Evolutionary conservation across 2,888 invertebrate genomes (phyloP), one percentile per base, ranked within the genome.

Genomic region (Lithophane leautieri): DNA sequence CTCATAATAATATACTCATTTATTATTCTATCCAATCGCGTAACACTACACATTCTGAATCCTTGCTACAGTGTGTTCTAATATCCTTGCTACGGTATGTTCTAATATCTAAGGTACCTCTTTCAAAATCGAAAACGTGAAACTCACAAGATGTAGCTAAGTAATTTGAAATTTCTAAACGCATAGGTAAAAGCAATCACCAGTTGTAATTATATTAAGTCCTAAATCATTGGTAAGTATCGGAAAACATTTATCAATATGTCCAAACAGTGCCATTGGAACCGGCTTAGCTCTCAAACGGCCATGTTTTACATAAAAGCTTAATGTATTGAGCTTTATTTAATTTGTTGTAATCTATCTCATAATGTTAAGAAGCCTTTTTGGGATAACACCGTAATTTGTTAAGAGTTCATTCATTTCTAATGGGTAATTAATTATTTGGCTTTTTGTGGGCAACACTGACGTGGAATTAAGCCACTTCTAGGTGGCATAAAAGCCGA

Each of bases 291-390:
- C 86, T 84, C 84, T 78, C 76, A 79, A 89, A 82, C 82, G 52
- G n/a, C 22, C 42, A 86, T 91, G 91, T 91, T 92, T 92, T 89
- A 93, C 93, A 93, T 93, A 92, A 91, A 91, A 91, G 93, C 91
- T 89, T 93, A 93, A 93, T 91, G 91, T 89, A 82, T 44, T 68
- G 74, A 81, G 82, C 40, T 85, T 85, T 85, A 79, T 84, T 81
- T 73, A 82, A 86, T 86, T 86, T 79, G 72, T 44, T 58, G 16
- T 78, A 75, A 82, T 86, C 74, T 71, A 76, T 89, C 86, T 81
- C 68, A 63, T 75, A 73, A 83, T 86, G 74, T 78, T 61, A 78
- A 81, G 84, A 67, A 81, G 82, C 74, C 71, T 75, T 81, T 82
- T 84, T 78, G 40, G 68, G 76, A 78, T 66, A 70, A 81, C 44